These are phyloP conservation scores for Puntigrus tetrazona DNA, from an alignment of 2,113 vertebrate species.

Conservation along the genomic window DNA sequence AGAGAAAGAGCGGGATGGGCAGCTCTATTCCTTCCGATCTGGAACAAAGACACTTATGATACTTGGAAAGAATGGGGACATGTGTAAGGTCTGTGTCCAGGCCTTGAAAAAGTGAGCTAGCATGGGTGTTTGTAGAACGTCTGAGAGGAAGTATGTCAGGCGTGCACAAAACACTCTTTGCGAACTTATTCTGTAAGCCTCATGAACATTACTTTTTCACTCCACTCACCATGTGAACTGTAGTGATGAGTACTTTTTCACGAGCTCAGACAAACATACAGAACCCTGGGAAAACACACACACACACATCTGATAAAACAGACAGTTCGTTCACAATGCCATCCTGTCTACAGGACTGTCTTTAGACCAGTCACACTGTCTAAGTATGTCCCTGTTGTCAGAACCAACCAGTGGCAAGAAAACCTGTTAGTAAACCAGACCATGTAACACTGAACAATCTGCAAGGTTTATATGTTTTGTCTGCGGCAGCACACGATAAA, in stretches of 20 bases:
- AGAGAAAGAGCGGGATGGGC: neutral
- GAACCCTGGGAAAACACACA: conserved; percentile 82
- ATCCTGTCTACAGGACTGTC: conserved; percentile 13
- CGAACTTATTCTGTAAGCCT: neutral
- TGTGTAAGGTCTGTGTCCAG: neutral
- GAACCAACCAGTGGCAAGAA: neutral
- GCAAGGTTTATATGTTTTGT: neutral
- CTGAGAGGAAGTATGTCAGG: neutral
- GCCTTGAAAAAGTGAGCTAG: neutral
- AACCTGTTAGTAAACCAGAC: neutral
- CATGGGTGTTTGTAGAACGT: neutral
- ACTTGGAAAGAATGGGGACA: neutral
- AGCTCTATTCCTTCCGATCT: neutral
- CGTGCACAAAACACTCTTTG: neutral
- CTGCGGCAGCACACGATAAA: neutral
- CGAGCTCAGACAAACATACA: conserved; percentile 99
- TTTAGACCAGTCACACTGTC: conserved; percentile 12
- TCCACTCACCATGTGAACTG: conserved; percentile 97
- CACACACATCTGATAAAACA: conserved; percentile 29
- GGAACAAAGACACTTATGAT: neutral
- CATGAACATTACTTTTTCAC: neutral
- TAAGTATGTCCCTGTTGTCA: conserved; percentile 25
- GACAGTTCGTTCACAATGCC: conserved; percentile 14
- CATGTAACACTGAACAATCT: neutral
- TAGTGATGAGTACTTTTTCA: conserved; percentile 98